Evolutionary conservation across 37 sponge, comb jelly and placozoan species (phyloP).

Genomic region (Geodia barretti): DNA sequence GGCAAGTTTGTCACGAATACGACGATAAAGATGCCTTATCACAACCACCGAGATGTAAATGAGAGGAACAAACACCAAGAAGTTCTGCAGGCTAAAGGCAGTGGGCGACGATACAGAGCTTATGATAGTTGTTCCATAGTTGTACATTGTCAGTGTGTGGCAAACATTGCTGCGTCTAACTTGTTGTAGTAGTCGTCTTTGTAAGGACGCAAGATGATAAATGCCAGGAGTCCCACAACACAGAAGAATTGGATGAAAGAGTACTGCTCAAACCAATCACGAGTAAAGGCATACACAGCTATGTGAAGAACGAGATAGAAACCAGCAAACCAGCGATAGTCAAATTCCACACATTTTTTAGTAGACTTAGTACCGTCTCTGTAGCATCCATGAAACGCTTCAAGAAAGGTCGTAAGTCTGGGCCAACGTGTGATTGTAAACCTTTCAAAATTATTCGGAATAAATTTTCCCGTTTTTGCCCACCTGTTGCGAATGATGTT

Average conservation of each 20-base stretch:
- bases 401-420: slow-evolving; percentile 47
- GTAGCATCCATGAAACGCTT: slow-evolving; percentile 68
- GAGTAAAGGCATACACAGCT: slow-evolving; percentile 42
- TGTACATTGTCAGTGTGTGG: slow-evolving; percentile 49
- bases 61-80: too few species aligned
- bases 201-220: slow-evolving; percentile 61
- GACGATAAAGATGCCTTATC: too few species aligned
- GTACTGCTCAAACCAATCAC: slow-evolving; percentile 26
- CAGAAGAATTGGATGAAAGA: slow-evolving; percentile 22
- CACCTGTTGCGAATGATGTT: too few species aligned
- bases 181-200: slow-evolving; percentile 44
- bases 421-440: too few species aligned
- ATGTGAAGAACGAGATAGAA: slow-evolving; percentile 64
- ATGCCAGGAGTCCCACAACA: slow-evolving; percentile 7
- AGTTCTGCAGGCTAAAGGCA: too few species aligned
- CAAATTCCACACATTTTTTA: not conserved
- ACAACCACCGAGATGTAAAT: too few species aligned
- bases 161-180: slow-evolving; percentile 54
- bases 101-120: too few species aligned
- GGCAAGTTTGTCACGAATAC: too few species aligned
- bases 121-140: too few species aligned
- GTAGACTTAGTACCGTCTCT: slow-evolving; percentile 41
- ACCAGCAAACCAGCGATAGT: slow-evolving; percentile 74
- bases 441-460: too few species aligned
- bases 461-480: too few species aligned